Base-by-base conservation (phyloP, 2,888 invertebrate genomes). In the Tillus elongatus region DNA sequence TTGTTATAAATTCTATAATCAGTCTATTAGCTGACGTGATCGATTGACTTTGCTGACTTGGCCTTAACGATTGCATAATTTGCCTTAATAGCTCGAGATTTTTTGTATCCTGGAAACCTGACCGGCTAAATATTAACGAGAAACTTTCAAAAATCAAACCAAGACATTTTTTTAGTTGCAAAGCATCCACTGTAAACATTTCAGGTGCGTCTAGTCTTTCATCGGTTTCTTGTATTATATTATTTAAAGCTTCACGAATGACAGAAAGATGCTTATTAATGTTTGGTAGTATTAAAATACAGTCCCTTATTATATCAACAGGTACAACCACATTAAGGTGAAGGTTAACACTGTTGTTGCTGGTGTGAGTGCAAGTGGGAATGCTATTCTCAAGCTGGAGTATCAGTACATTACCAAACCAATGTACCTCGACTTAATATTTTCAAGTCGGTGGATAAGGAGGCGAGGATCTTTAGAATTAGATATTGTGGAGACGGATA, bases 171-270 rank as follows among this genome's bases (percentile, higher is more conserved):
- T 69, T 75, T 30, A 75, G 58, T 37, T 70, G 63, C 36, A 64
- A 60, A 11, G 72, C 64, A 41, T 72, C 69, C 1, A 67, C 61
- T 9, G 69, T 66, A 49, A 71, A 74, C 50, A 76, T 64, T 40
- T 71, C 71, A n/a, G 71, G 66, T 26, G 72, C 68, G 54, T 80
- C 78, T 35, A 72, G 53, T 26, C 73, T 53, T 3, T 72, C 72
- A 47, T 78, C 74, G 37, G 71, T 71, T 19, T 65, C 61, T 26
- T 64, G 64, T 9, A 75, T 51, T 41, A 72, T 53, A 13, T 61
- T 57, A 56, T 67, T 53, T 2, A 64, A 43, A 33, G 45, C 41
- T 28, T 41, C 38, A n/a, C 44, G 33, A 10, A 51, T 40, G 9
- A 51, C 35, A 6, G 4, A 10, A n/a, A 29, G 11, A 29, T 70